Evolutionary conservation across 1,140 invertebrate genomes (phyloP).

Genomic region (Apis laboriosa): DNA sequence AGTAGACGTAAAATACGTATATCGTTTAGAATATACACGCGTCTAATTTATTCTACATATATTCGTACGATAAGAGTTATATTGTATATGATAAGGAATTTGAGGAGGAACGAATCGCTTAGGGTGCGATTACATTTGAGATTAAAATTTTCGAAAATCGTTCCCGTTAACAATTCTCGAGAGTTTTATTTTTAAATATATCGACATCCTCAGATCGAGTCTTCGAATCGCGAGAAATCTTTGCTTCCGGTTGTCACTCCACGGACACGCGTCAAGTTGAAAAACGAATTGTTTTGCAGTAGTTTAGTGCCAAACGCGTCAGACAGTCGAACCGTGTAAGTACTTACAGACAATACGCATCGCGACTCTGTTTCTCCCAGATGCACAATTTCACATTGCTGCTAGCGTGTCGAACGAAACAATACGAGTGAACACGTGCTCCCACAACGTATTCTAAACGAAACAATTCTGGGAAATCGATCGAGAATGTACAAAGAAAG

Average conservation of each 20-base stretch:
- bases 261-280: not conserved
- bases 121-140: too few species aligned
- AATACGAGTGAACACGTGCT: not conserved
- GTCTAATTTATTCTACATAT: slow-evolving; percentile 58
- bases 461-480: not conserved
- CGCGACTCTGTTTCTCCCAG: slow-evolving; percentile 29
- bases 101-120: slow-evolving; percentile 2
- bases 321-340: not conserved
- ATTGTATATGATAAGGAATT: slow-evolving; percentile 9
- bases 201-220: not conserved
- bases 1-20: slow-evolving; percentile 21
- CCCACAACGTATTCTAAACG: not conserved
- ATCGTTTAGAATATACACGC: slow-evolving; percentile 51
- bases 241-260: slow-evolving; percentile 10
- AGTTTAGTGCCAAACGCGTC: slow-evolving; percentile 36
- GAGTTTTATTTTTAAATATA: too few species aligned
- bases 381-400: slow-evolving; percentile 9
- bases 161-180: too few species aligned
- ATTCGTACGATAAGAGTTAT: slow-evolving; percentile 38
- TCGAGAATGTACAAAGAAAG: slow-evolving; percentile 42
- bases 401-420: slow-evolving; percentile 3
- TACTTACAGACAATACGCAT: not conserved
- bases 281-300: not conserved
- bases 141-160: too few species aligned
- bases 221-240: not conserved